Conservation (phyloP, 1,140 invertebrate species). For the Onthophagus taurus region DNA sequence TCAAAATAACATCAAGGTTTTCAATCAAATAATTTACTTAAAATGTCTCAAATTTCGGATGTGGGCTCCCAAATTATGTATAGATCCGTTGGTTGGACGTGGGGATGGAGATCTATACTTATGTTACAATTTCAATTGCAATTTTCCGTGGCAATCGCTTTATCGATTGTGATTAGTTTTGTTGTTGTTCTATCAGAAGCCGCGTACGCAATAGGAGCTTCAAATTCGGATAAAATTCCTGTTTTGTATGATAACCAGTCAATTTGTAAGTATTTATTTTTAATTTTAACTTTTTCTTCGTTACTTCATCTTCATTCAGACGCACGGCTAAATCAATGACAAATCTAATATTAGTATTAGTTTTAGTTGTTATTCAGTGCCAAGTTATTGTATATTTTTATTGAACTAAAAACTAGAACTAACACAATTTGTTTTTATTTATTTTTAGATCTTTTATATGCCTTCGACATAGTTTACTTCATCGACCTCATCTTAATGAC, state of each 20-base stretch:
- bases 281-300: neutral
- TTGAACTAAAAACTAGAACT: too few relatives aligned
- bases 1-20: too few relatives aligned
- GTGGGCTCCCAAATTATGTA: too few relatives aligned
- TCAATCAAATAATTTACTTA: slow-evolving; percentile 25
- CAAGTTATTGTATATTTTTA: too few relatives aligned
- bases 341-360: too few relatives aligned
- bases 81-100: too few relatives aligned
- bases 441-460: slow-evolving; percentile 4
- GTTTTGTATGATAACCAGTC: neutral
- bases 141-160: slow-evolving; percentile 1
- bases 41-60: too few relatives aligned
- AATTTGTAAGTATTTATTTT: slow-evolving; percentile 2
- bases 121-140: slow-evolving; percentile 5
- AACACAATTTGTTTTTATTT: neutral
- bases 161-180: neutral
- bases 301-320: too few relatives aligned
- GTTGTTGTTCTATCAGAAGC: neutral
- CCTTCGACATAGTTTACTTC: slow-evolving; percentile 7
- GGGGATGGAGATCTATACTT: slow-evolving; percentile 4
- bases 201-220: slow-evolving; percentile 4
- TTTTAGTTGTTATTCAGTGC: too few relatives aligned
- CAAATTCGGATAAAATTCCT: neutral
- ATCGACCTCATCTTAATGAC: slow-evolving; percentile 9
- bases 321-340: too few relatives aligned